These are phyloP conservation scores for Lophius piscatorius DNA, from an alignment of 2,113 vertebrate species.

Conservation along the genomic window DNA sequence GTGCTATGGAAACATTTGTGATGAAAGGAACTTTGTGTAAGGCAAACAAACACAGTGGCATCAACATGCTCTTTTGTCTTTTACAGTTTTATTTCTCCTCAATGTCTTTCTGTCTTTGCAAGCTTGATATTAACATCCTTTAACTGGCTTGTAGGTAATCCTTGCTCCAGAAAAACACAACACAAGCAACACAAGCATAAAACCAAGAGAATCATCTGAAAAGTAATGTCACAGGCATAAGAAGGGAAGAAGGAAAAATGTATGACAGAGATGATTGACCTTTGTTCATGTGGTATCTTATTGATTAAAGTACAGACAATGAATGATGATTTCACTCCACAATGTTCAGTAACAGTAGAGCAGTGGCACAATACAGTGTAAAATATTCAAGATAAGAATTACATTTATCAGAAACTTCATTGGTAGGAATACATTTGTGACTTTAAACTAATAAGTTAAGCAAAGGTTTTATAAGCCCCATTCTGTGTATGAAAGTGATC, in stretches of 20 bases:
- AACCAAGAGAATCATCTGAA: background rate
- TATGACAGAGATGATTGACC: too few species aligned
- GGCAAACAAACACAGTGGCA: conserved; percentile 19
- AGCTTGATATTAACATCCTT: background rate
- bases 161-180: background rate
- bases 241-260: too few species aligned
- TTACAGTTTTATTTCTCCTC: background rate
- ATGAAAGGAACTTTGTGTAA: conserved; percentile 24
- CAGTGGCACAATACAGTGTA: too few species aligned
- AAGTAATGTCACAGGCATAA: too few species aligned
- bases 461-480: background rate
- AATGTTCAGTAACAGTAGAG: background rate
- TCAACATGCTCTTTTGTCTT: background rate
- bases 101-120: background rate
- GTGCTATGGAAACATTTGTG: conserved; percentile 1
- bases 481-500: background rate
- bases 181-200: too few species aligned
- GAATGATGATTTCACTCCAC: background rate
- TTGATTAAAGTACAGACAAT: background rate
- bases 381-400: too few species aligned
- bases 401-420: too few species aligned
- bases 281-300: background rate
- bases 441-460: background rate
- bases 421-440: background rate
- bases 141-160: background rate